Evolutionary conservation across 2,797 vertebrate genomes (phyloP), one percentile per base, ranked within the genome.

Genomic region (Semotilus atromaculatus): DNA sequence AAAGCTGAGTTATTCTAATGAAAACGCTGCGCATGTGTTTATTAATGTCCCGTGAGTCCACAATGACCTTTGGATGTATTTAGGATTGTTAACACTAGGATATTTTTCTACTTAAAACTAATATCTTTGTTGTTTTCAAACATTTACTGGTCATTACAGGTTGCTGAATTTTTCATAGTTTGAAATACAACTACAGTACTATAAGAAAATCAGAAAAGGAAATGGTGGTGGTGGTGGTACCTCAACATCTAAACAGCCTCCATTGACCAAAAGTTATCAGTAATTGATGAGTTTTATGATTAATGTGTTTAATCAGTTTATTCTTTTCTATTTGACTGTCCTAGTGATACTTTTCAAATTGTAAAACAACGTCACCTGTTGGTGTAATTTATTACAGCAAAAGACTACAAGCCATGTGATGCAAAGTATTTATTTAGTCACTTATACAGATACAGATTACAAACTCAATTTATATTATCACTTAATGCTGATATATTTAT

Each of bases 361-460:
- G 75, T 60, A 77, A 14, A 71, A 58, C n/a, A 72, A 16, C 8
- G 36, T 21, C 55, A 38, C 38, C 68, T 82, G 53, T 62, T 82
- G 80, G 53, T 43, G 53, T n/a, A 8, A 23, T 72, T 23, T 62
- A n/a, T 14, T 73, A 62, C 19, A 73, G 55, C 29, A 71, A 60
- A 14, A 62, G 0, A n/a, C 21, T 31, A n/a, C 53, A 62, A 45
- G 2, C n/a, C n/a, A 43, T n/a, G 26, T 45, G n/a, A 58, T 81
- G 67, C 67, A 16, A 60, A 72, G 36, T 60, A 10, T 60, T 81
- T 72, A 58, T 77, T 77, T 29, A 18, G n/a, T 26, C 0, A 55
- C 55, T 55, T n/a, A 14, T 2, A 60, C 8, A 60, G 53, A 40
- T 26, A 40, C 74, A 60, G 4, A 60, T 76, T 38, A 60, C 21